A percentile compares a stretch with the other conserved stretches of the same genome.
Conservation (phyloP, 2,888 invertebrate species). For the Apocheima hispidaria region DNA sequence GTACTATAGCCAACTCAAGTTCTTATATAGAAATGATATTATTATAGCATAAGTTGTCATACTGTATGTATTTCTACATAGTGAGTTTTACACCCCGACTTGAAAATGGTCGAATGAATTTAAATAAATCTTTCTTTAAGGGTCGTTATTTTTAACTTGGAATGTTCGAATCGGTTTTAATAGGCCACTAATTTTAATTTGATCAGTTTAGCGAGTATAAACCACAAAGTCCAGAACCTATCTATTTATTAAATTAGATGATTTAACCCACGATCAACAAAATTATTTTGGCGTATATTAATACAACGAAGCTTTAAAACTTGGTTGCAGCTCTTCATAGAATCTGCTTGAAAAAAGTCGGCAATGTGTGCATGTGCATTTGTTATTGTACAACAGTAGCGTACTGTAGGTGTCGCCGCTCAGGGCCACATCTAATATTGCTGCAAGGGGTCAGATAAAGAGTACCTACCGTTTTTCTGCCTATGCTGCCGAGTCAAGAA, state of each 20-base stretch:
- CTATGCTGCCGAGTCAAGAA: too few species aligned
- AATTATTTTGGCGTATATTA: too few species aligned
- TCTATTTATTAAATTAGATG: not conserved
- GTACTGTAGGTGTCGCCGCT: not conserved
- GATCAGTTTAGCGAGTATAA: slow-evolving; percentile 1
- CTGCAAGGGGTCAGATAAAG: too few species aligned
- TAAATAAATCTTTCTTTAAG: slow-evolving; percentile 55
- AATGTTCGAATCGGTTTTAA: slow-evolving; percentile 29
- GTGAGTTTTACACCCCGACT: slow-evolving; percentile 23
- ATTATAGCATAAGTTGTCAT: not conserved
- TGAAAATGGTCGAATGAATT: slow-evolving; percentile 49
- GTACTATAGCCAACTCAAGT: too few species aligned
- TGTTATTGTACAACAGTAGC: slow-evolving; percentile 1
- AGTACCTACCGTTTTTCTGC: too few species aligned
- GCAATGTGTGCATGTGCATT: too few species aligned
- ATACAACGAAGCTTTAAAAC: slow-evolving; percentile 3
- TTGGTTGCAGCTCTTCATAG: not conserved
- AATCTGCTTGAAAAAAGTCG: slow-evolving; percentile 11
- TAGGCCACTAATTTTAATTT: slow-evolving; percentile 11
- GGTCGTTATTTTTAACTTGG: slow-evolving; percentile 48
- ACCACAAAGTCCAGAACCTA: not conserved
- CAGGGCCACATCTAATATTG: not conserved
- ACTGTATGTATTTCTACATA: slow-evolving; percentile 1
- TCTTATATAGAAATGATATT: too few species aligned
- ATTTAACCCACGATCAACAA: too few species aligned